Conservation (phyloP, 1,140 invertebrate genomes). For the Plectrocnemia conspersa region DNA sequence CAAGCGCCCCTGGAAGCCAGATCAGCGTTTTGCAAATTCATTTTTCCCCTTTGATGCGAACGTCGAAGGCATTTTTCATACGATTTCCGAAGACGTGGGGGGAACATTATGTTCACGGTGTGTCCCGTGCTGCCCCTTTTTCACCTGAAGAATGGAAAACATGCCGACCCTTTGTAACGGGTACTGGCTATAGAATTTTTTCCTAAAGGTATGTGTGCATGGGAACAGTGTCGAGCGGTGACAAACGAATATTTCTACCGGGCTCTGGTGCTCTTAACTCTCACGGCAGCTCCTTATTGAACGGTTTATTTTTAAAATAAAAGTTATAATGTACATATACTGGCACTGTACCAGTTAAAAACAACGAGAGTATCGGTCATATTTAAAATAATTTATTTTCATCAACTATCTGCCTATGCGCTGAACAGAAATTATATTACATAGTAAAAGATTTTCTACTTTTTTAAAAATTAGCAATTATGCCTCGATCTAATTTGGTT, state of each 20-base stretch:
- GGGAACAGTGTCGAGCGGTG: neutral
- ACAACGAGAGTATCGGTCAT: too few species aligned
- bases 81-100: neutral
- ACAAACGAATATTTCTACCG: neutral
- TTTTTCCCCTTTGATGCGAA: neutral
- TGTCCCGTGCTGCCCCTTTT: conserved; percentile 1
- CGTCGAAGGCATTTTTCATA: conserved; percentile 1
- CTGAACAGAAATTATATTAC: too few species aligned
- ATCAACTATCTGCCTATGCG: too few species aligned
- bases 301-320: too few species aligned
- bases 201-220: neutral
- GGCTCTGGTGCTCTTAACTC: too few species aligned
- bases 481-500: too few species aligned
- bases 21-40: conserved; percentile 5
- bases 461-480: too few species aligned
- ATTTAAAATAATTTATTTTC: too few species aligned
- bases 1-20: neutral
- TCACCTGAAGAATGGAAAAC: neutral
- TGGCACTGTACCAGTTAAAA: too few species aligned
- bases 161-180: neutral
- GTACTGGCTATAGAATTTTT: conserved; percentile 4
- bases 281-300: too few species aligned
- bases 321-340: too few species aligned
- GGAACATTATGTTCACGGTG: neutral
- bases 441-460: too few species aligned